Base-by-base conservation (phyloP, 2,888 invertebrate genomes). In the Leptodirus hochenwartii region DNA sequence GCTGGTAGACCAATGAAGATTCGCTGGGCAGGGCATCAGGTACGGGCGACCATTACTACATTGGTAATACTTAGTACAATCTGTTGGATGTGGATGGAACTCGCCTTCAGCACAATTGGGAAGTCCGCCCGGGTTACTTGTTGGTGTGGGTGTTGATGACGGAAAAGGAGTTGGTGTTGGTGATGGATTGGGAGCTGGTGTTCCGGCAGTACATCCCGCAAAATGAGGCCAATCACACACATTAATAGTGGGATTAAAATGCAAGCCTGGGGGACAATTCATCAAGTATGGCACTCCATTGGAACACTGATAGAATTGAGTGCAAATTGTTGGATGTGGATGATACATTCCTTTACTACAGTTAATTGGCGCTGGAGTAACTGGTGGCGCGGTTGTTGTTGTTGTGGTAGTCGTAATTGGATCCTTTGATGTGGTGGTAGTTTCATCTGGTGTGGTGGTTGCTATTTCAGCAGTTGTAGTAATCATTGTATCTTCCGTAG, bases 161-260 rank as follows among this genome's bases (percentile, higher is more conserved):
- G 25, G 10, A 17, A 14, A 16, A 5, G 15, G 6, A 17, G 17
- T 30, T n/a, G 30, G 14, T 24, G 22, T 3, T 3, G 23, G 10
- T 5, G 12, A n/a, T n/a, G 29, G 15, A 9, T 15, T 12, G 15
- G 25, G 8, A 15, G 12, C 14, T n/a, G 12, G 4, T 10, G 12
- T 15, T 11, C 24, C 6, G 8, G 15, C 13, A 29, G 17, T 9
- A 17, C 39, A 39, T 4, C 35, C 34, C 2, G 37, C 41, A 15
- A 33, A 15, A 6, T 29, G 9, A 1, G 41, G 41, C 33, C 32
- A 41, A 29, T 41, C 40, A 31, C 41, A 41, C 12, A 36, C 31
- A 5, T 38, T 14, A 11, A 33, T 12, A 3, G n/a, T 28, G 6
- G 33, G 32, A 25, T 40, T 41, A 24, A 41, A 41, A 25, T 41